Percentiles rank a stretch among this genome's conserved stretches.
These are phyloP conservation scores for Agrochola litura DNA, from an alignment of 2,888 invertebrate genomes.

Conservation along the genomic window DNA sequence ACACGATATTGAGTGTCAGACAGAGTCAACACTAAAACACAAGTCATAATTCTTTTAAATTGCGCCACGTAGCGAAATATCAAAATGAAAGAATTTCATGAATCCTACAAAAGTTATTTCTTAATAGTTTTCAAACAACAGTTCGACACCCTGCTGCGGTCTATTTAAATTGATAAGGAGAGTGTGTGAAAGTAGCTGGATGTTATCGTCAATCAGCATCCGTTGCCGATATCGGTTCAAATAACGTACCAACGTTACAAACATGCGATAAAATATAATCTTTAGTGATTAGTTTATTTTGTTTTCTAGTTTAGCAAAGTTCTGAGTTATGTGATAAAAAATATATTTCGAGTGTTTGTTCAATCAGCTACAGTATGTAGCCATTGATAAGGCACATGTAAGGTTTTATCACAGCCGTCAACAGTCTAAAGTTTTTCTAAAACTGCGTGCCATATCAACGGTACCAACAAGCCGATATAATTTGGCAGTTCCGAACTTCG, in stretches of 20 bases:
- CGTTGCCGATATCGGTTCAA: conserved; percentile 30
- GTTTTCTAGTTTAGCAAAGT: conserved; percentile 7
- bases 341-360: not conserved
- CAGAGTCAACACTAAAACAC: no score
- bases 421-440: not conserved
- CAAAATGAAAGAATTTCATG: not conserved
- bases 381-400: not conserved
- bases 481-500: no score
- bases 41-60: not conserved
- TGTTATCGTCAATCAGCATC: conserved; percentile 50
- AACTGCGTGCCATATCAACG: not conserved
- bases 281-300: conserved; percentile 17
- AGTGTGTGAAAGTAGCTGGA: conserved; percentile 40
- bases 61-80: not conserved
- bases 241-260: conserved; percentile 28
- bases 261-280: conserved; percentile 34
- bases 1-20: not conserved
- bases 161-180: conserved; percentile 42
- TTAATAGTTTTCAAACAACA: not conserved
- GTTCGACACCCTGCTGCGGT: conserved; percentile 2
- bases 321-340: not conserved
- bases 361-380: not conserved
- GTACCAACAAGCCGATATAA: not conserved
- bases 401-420: not conserved
- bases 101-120: not conserved